Conservation (phyloP, 2,797 vertebrate genomes). For the Cryptoblepharus egeriae region DNA sequence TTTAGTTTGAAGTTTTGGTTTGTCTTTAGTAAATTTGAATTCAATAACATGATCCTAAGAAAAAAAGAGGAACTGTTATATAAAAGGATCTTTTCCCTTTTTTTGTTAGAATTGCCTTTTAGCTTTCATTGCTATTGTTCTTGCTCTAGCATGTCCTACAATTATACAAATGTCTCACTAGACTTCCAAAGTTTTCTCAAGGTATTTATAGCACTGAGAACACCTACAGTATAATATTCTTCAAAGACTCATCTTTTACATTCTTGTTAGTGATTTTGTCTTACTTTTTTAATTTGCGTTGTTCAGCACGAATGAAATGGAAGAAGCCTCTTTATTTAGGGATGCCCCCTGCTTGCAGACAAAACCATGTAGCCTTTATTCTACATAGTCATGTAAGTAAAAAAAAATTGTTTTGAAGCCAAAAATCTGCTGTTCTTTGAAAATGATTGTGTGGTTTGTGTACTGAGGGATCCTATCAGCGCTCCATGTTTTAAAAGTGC, state of each 20-base stretch:
- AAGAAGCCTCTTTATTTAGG: slow-evolving; percentile 83
- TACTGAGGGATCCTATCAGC: neutral
- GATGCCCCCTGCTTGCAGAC: slow-evolving; percentile 76
- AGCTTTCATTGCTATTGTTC: slow-evolving; percentile 40
- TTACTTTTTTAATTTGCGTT: slow-evolving; percentile 14
- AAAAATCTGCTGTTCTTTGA: neutral
- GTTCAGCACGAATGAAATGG: slow-evolving; percentile 83
- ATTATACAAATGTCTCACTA: slow-evolving; percentile 47
- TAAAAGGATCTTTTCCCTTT: slow-evolving; percentile 5
- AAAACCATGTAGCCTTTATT: slow-evolving; percentile 78
- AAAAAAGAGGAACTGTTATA: slow-evolving; percentile 27
- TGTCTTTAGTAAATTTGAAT: slow-evolving; percentile 40
- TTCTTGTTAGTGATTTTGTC: neutral
- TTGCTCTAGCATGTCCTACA: slow-evolving; percentile 36
- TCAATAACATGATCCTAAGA: neutral
- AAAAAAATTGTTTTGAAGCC: slow-evolving; percentile 9
- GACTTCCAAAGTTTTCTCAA: slow-evolving; percentile 35
- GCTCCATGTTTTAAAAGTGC: neutral
- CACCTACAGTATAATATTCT: slow-evolving; percentile 3
- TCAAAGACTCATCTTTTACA: neutral
- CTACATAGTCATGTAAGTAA: slow-evolving; percentile 79
- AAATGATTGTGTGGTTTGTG: neutral
- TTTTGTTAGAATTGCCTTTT: slow-evolving; percentile 11
- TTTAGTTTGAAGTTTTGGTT: neutral
- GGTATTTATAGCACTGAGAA: slow-evolving; percentile 33